Base-by-base conservation (phyloP, 2,113 vertebrate species). In the Aramus guarauna region DNA sequence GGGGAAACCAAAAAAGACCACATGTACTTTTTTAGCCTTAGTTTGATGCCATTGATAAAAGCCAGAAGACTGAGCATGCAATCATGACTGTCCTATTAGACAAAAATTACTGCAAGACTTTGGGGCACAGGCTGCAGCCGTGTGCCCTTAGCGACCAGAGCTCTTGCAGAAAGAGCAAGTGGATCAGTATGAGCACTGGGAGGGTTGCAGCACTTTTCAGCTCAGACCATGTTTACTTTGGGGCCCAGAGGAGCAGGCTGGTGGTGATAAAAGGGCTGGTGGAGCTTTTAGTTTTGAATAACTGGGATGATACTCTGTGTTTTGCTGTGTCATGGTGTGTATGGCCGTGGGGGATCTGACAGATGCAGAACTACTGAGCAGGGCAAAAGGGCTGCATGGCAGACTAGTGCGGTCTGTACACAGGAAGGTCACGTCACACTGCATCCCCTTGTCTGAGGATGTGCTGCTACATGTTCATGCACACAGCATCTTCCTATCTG, bases 291-390 rank as follows among this genome's bases (percentile, higher is more conserved):
- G 21, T 53, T 90, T 76, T 85, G 29, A 47, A 6, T 39, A 47
- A 75, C 9, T 63, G 16, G 29, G 3, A 41, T 32, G 15, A 41
- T 56, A 56, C 16, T 68, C 47, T 32, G 5, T 2, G 9, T 86
- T 85, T 81, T 64, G 47, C 7, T 64, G 37, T 6, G 20, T 87
- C 4, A 0, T 27, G 14, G 23, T 32, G 22, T 2, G 0, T 22
- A 5, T 60, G 26, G 8, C 60, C 5, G 0, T 48, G 23, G n/a
- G 0, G 1, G 6, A 4, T 67, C 50, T 52, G 36, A 37, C 14
- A 60, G 22, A 26, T 55, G 15, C n/a, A 62, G 58, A 78, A 37
- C 14, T 77, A 5, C 66, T 68, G 21, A 67, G 23, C 53, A 32
- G 37, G 27, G 36, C 32, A 50, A 32, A 77, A 77, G 7, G 6